phyloP scores from a whole-genome alignment of 37 sponge, comb jelly and placozoan genomes.

The Chondrilla cf. caribensis region DNA sequence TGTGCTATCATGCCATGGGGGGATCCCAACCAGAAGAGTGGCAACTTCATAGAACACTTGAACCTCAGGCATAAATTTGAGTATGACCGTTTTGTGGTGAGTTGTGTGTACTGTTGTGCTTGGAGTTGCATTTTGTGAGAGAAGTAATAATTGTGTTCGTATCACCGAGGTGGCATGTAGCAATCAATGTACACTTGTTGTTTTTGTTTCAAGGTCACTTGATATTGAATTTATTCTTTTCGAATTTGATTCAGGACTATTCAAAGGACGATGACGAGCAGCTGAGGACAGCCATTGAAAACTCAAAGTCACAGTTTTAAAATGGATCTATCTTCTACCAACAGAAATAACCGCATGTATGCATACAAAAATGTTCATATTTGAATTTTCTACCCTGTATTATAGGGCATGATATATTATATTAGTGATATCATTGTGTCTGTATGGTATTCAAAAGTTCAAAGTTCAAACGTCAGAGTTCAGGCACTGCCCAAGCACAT shows the following conservation, averaged over 20 bases:
- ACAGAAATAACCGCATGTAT: too few relatives aligned
- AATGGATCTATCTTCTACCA: background rate
- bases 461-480: too few relatives aligned
- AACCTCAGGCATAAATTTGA: conserved; percentile 78
- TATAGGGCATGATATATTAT: too few relatives aligned
- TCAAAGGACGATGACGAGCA: conserved; percentile 11
- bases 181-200: background rate
- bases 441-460: too few relatives aligned
- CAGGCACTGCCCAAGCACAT: conserved; percentile 73
- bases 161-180: too few relatives aligned
- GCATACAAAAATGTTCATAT: too few relatives aligned
- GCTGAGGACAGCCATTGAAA: conserved; percentile 6
- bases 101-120: background rate
- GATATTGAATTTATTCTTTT: too few relatives aligned
- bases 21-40: conserved; percentile 45
- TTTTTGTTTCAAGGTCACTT: background rate
- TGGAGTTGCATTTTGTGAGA: too few relatives aligned
- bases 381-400: too few relatives aligned
- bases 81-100: conserved; percentile 78
- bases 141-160: too few relatives aligned
- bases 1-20: conserved; percentile 91
- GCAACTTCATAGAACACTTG: conserved; percentile 58
- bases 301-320: conserved; percentile 2
- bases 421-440: too few relatives aligned
- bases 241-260: conserved; percentile 3